Conservation (phyloP, 2,888 invertebrate species). For the Cephus nigrinus region DNA sequence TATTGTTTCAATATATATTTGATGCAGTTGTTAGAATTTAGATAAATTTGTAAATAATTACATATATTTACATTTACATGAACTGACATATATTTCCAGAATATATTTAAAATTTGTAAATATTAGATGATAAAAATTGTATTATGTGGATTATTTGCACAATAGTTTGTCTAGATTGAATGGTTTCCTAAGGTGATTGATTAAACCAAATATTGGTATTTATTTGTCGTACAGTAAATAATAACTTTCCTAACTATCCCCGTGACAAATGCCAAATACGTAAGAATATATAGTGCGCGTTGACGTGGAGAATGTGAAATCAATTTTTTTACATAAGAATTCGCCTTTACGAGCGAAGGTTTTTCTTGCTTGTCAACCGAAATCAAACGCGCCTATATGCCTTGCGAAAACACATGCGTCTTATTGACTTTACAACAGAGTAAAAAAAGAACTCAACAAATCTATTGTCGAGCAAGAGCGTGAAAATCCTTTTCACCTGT, state of each 20-base stretch:
- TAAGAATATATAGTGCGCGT: background rate
- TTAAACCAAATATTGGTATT: background rate
- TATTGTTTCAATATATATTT: too few species aligned
- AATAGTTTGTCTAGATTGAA: background rate
- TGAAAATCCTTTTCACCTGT: conserved; percentile 16
- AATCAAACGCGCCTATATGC: background rate
- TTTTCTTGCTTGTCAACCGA: background rate
- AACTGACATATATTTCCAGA: too few species aligned
- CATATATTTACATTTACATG: too few species aligned
- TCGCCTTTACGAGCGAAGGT: background rate
- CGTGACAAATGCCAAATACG: background rate
- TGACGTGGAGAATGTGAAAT: background rate
- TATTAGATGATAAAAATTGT: background rate
- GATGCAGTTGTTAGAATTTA: too few species aligned
- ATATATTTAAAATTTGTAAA: too few species aligned
- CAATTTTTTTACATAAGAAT: background rate
- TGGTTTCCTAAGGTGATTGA: background rate
- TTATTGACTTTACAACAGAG: background rate
- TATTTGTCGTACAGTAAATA: background rate
- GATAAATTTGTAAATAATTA: too few species aligned
- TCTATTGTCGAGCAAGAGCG: conserved; percentile 4
- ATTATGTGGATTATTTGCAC: background rate
- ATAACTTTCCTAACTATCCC: background rate
- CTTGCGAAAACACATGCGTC: conserved; percentile 1
- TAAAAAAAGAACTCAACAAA: background rate